Evolutionary conservation across 2,113 vertebrate species (phyloP).

Genomic region (Eonycteris spelaea): DNA sequence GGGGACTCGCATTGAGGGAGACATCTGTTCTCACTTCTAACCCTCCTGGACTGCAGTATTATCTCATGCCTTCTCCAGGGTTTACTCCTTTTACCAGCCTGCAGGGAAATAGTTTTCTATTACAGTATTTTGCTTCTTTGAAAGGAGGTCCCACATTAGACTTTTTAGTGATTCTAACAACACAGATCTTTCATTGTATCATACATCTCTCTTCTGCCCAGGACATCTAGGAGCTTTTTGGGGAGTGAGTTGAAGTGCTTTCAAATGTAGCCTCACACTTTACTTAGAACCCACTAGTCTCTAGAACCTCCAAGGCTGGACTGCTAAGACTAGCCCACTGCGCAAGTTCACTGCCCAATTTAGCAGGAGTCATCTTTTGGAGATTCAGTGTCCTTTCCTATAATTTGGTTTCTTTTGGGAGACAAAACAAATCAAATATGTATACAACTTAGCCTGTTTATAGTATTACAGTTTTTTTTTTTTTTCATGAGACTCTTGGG

Average conservation of each 20-base stretch:
- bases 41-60: background rate
- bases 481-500: background rate
- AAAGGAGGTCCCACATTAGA: background rate
- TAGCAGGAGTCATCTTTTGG: background rate
- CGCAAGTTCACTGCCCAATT: background rate
- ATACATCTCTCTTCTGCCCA: background rate
- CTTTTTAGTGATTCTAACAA: background rate
- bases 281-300: background rate
- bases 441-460: background rate
- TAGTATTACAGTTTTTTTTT: background rate
- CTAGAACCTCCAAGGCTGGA: background rate
- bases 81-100: background rate
- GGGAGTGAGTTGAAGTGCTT: background rate
- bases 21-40: background rate
- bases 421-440: background rate
- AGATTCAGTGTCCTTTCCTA: background rate
- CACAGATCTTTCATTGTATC: background rate
- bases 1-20: background rate
- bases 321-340: background rate
- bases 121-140: background rate
- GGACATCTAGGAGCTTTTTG: background rate
- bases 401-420: background rate
- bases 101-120: background rate
- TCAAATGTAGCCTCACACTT: background rate
- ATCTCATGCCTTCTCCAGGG: background rate